A percentile compares a stretch with the other conserved stretches of the same genome.
These are phyloP conservation scores for Poecilobothrus nobilitatus DNA, from an alignment of 2,888 invertebrate species.

Conservation along the genomic window DNA sequence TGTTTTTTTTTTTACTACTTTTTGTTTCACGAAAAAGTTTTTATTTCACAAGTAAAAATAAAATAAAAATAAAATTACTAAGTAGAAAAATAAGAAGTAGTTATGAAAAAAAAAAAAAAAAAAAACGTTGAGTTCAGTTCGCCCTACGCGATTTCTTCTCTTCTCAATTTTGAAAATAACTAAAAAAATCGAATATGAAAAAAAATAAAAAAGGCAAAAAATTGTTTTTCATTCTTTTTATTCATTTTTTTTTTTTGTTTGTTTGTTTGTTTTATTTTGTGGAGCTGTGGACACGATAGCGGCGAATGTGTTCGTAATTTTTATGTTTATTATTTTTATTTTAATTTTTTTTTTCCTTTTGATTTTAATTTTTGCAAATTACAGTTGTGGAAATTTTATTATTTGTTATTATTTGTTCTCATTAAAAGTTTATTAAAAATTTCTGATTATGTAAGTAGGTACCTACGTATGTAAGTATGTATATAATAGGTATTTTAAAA, in stretches of 20 bases:
- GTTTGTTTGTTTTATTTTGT: too few species aligned
- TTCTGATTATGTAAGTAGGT: too few species aligned
- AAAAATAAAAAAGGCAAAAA: not conserved
- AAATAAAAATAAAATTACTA: not conserved
- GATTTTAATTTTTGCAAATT: not conserved
- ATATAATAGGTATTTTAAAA: too few species aligned
- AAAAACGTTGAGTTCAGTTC: not conserved
- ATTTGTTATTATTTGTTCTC: too few species aligned
- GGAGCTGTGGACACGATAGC: not conserved
- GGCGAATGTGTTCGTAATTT: not conserved
- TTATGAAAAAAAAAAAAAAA: too few species aligned
- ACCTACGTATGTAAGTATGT: too few species aligned
- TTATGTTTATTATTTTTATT: not conserved
- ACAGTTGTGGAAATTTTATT: not conserved
- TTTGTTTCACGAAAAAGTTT: not conserved
- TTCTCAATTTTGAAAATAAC: not conserved
- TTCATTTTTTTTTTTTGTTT: not conserved
- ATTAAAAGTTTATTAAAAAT: too few species aligned
- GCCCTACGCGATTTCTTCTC: conserved; percentile 1
- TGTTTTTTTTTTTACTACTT: not conserved
- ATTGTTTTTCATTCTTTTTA: not conserved
- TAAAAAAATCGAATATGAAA: not conserved
- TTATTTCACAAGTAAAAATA: not conserved
- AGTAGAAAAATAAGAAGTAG: not conserved
- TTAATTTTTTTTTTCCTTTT: not conserved